Evolutionary conservation across 2,797 vertebrate genomes (phyloP).

Genomic region (Leptatherina wallacei): DNA sequence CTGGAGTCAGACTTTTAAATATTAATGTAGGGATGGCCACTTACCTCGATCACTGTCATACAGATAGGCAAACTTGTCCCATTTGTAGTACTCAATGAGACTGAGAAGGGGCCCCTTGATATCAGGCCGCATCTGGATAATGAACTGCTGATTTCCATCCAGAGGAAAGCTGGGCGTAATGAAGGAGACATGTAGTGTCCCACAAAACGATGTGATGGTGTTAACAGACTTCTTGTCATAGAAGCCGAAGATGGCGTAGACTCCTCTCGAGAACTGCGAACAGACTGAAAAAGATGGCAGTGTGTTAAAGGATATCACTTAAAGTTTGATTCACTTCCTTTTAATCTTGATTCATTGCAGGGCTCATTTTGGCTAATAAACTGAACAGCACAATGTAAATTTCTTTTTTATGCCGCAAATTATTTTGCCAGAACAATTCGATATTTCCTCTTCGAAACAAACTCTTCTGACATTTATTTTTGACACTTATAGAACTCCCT

Average conservation of each 20-base stretch:
- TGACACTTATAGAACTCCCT: neutral
- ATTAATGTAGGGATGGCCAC: slow-evolving; percentile 5
- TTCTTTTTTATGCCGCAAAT: too few species aligned
- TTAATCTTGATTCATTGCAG: neutral
- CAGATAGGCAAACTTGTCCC: slow-evolving; percentile 98
- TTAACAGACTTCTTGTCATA: slow-evolving; percentile 99
- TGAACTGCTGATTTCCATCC: slow-evolving; percentile 96
- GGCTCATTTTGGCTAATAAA: neutral
- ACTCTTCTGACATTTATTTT: slow-evolving; percentile 15
- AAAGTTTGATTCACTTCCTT: neutral
- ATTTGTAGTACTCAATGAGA: slow-evolving; percentile 98
- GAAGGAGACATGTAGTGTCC: slow-evolving; percentile 98
- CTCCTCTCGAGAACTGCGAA: slow-evolving; percentile 99
- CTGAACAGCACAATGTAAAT: neutral
- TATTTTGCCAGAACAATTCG: slow-evolving; percentile 9
- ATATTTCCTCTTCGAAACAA: slow-evolving; percentile 6
- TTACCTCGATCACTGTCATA: slow-evolving; percentile 98
- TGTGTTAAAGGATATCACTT: neutral
- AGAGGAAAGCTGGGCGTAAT: slow-evolving; percentile 98
- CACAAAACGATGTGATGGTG: slow-evolving; percentile 98
- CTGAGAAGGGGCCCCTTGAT: slow-evolving; percentile 98
- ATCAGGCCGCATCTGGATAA: slow-evolving; percentile 99
- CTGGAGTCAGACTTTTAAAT: neutral
- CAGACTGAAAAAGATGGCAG: slow-evolving; percentile 85
- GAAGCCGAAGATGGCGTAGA: slow-evolving; percentile 99